phyloP scores from a whole-genome alignment of 1,140 invertebrate genomes.

The Sminthurinus signatus region DNA sequence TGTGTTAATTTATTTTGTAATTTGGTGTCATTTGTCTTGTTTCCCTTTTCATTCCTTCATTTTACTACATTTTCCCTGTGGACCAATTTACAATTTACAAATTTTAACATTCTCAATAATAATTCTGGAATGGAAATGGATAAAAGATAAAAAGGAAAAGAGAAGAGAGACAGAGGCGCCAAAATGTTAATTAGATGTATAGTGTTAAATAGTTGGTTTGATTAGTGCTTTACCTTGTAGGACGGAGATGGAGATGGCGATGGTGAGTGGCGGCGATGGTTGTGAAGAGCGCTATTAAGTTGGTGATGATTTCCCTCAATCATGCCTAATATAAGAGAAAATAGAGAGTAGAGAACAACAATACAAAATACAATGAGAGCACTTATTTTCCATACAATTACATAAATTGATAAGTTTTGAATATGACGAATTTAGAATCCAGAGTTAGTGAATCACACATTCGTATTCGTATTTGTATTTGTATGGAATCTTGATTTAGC shows the following conservation, averaged over 20 bases:
- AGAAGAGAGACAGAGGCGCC: too few species aligned
- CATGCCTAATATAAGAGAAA: slow-evolving; percentile 21
- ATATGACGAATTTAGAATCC: background rate
- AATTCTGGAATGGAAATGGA: too few species aligned
- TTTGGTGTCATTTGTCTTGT: too few species aligned
- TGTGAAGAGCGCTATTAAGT: slow-evolving; percentile 3
- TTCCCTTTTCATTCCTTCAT: too few species aligned
- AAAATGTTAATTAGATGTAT: background rate
- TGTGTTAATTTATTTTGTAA: too few species aligned
- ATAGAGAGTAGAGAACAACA: too few species aligned
- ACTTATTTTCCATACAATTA: slow-evolving; percentile 13
- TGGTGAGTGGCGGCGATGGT: background rate
- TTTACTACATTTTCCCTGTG: too few species aligned
- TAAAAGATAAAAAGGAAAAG: too few species aligned
- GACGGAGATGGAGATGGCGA: background rate
- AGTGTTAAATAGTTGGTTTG: background rate
- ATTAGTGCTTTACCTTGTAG: slow-evolving; percentile 11
- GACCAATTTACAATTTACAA: too few species aligned
- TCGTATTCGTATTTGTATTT: background rate
- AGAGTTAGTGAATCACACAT: background rate
- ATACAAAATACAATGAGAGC: slow-evolving; percentile 12
- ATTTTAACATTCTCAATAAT: too few species aligned
- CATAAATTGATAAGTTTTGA: background rate
- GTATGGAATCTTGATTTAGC: background rate
- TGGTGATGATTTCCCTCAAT: slow-evolving; percentile 16